phyloP scores from a whole-genome alignment of 2,797 vertebrate genomes.

The Neostethus bicornis region DNA sequence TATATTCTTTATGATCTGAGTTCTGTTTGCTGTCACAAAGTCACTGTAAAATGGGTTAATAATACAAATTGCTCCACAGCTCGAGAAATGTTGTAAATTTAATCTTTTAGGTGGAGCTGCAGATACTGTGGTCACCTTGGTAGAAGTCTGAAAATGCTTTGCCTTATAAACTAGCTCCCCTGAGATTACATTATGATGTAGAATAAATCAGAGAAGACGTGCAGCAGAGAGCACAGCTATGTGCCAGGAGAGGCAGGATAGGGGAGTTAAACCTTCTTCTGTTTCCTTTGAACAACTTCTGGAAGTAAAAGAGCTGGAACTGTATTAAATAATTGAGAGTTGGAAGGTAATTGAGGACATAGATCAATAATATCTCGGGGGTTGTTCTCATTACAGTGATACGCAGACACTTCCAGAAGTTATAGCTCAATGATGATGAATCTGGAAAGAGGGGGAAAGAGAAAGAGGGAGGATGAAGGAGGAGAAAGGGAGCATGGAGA shows the following conservation, averaged over 20 bases:
- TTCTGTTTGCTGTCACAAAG: constrained; percentile 15
- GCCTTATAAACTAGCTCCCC: constrained; percentile 38
- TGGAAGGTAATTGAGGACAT: constrained; percentile 74
- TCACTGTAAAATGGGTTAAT: constrained; percentile 25
- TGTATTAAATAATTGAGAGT: constrained; percentile 73
- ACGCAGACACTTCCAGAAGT: constrained; percentile 59
- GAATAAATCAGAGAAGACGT: constrained; percentile 59
- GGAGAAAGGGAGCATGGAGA: constrained; percentile 48
- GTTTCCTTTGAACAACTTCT: constrained; percentile 63
- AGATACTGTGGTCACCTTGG: constrained; percentile 26
- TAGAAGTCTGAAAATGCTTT: constrained; percentile 34
- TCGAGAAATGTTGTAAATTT: constrained; percentile 9
- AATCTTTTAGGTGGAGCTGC: constrained; percentile 5
- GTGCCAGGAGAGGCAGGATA: constrained; percentile 44
- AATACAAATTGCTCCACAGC: constrained; percentile 23
- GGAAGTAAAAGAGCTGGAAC: constrained; percentile 55
- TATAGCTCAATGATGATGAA: constrained; percentile 72
- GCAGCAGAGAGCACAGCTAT: constrained; percentile 44
- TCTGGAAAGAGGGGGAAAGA: constrained; percentile 47
- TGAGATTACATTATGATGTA: constrained; percentile 29
- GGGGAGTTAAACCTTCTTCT: constrained; percentile 46
- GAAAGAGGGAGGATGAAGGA: constrained; percentile 17
- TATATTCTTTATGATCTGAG: constrained; percentile 24
- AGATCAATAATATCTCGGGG: constrained; percentile 77
- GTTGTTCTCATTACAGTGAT: constrained; percentile 73